Base-by-base conservation (phyloP, 2,888 invertebrate species). In the Zeuzera pyrina region DNA sequence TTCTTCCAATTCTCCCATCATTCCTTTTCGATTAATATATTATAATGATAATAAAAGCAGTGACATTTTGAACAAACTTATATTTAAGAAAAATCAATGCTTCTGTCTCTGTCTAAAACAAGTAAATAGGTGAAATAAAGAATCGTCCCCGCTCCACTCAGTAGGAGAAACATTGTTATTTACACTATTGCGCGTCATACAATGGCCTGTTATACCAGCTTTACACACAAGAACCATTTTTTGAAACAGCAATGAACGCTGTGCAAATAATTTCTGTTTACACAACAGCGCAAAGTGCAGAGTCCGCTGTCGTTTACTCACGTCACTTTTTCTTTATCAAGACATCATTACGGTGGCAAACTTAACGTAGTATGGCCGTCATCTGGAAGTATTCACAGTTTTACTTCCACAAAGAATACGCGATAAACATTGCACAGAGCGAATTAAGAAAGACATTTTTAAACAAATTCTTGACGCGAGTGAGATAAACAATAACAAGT, bases 351-450 rank as follows among this genome's bases (percentile, higher is more conserved):
- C 74, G 73, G 78, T 65, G 73, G 78, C 72, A 79, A 81, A 83
- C 84, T 77, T 78, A 76, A 57, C 79, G 58, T 84, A 86, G 87
- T 76, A 86, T 87, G 87, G 87, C 86, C 85, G 86, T 86, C 78
- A 85, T 74, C 59, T 73, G 84, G 85, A 85, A 84, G 86, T 86
- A 86, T 85, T 85, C 85, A 84, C 86, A 86, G 78, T 85, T 85
- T 86, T 86, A 86, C 84, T 86, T 85, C 85, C 86, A 86, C 81
- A 86, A 85, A 85, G 86, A 86, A 78, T 86, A 84, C 85, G 85
- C 86, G 83, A 84, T 86, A 85, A 84, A 85, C 78, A 83, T 85
- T 68, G 68, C 71, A 54, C 77, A 62, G 71, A 78, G 78, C 78
- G 72, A 72, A 69, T 60, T 79, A 57, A 66, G 57, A 77, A 73